These are phyloP conservation scores for Lissonota sp. DNA, from an alignment of 2,888 invertebrate genomes.

Conservation along the genomic window DNA sequence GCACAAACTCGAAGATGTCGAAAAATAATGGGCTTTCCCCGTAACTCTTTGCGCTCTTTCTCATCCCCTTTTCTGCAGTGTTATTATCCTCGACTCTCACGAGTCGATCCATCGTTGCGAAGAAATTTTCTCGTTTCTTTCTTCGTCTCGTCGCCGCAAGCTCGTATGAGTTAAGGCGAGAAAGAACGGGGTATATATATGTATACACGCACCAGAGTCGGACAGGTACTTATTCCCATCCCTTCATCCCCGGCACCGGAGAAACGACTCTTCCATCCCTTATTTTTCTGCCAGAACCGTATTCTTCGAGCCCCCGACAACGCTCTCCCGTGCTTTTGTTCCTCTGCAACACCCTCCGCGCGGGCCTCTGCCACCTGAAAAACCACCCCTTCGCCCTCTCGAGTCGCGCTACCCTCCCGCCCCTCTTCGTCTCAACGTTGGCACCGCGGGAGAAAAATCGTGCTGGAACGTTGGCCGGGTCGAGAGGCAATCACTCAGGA, in stretches of 20 bases:
- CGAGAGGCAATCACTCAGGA: constrained; percentile 75
- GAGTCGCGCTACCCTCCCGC: not conserved
- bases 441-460: constrained; percentile 62
- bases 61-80: not conserved
- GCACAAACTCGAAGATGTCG: constrained; percentile 32
- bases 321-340: constrained; percentile 17
- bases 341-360: not conserved
- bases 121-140: constrained; percentile 49
- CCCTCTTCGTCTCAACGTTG: not conserved
- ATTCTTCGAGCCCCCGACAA: constrained; percentile 10
- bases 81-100: constrained; percentile 45
- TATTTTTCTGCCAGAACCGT: constrained; percentile 23
- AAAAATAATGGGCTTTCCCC: constrained; percentile 36
- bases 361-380: constrained; percentile 13
- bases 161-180: not conserved
- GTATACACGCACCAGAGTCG: constrained; percentile 42
- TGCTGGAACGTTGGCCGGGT: constrained; percentile 64
- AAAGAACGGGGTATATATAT: not conserved
- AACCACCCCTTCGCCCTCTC: not conserved
- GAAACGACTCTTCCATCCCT: constrained; percentile 50
- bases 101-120: constrained; percentile 52
- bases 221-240: constrained; percentile 61
- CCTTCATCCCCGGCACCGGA: constrained; percentile 6
- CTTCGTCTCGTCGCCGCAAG: constrained; percentile 29
- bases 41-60: constrained; percentile 19